Evolutionary conservation across 1,140 invertebrate genomes (phyloP).

Genomic region (Zophobas atratus): DNA sequence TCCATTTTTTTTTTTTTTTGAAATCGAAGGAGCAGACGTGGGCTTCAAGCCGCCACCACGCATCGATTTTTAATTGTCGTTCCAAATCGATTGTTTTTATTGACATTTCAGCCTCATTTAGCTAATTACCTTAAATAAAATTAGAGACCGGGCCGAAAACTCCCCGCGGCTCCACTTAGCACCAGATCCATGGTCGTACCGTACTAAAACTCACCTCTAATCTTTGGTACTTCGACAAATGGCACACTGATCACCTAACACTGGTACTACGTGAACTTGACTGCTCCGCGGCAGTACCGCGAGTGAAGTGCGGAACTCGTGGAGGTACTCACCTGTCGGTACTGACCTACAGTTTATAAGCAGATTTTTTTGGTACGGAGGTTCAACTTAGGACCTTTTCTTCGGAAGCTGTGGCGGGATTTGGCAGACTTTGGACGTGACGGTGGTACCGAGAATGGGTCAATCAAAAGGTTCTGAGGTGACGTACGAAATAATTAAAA

Average conservation of each 20-base stretch:
- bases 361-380: neutral
- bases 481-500: neutral
- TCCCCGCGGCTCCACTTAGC: neutral
- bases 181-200: neutral
- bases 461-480: neutral
- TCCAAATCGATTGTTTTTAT: no score
- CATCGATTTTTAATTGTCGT: no score
- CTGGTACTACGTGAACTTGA: neutral
- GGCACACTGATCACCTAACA: neutral
- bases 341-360: conserved; percentile 14
- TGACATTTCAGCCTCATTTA: no score
- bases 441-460: no score
- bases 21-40: no score
- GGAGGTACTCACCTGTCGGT: conserved; percentile 15
- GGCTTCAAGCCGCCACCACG: no score
- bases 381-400: conserved; percentile 8
- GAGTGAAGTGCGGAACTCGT: conserved; percentile 12
- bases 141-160: no score
- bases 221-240: conserved; percentile 16
- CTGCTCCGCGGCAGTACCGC: conserved; percentile 13
- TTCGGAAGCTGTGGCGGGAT: neutral
- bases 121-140: no score
- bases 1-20: no score
- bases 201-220: conserved; percentile 10
- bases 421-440: no score